Evolutionary conservation across 2,888 invertebrate species (phyloP).

Genomic region (Plagiodera versicolora): DNA sequence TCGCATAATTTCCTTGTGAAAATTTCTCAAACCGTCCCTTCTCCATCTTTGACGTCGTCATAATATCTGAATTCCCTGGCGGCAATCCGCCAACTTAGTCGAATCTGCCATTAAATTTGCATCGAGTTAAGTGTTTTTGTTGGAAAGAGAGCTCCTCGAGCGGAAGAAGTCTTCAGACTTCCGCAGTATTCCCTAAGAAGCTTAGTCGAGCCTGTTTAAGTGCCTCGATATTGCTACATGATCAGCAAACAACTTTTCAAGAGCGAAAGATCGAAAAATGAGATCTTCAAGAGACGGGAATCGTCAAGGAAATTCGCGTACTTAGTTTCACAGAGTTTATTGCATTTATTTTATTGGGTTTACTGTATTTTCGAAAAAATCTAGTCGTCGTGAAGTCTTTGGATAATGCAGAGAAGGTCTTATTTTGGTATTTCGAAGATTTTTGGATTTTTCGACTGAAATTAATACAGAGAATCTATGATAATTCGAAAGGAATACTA

Average conservation of each 20-base stretch:
- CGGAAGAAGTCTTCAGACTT: slow-evolving; percentile 38
- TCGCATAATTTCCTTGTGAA: too few species aligned
- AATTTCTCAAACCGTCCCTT: too few species aligned
- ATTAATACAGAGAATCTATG: too few species aligned
- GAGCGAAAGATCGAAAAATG: slow-evolving; percentile 18
- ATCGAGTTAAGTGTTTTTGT: slow-evolving; percentile 55
- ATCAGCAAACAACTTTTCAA: slow-evolving; percentile 50
- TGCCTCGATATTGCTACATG: slow-evolving; percentile 53
- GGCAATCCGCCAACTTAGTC: slow-evolving; percentile 44
- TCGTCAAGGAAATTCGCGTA: background rate
- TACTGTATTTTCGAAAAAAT: too few species aligned
- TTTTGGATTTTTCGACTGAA: too few species aligned
- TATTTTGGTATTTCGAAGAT: too few species aligned
- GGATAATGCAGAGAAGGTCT: too few species aligned
- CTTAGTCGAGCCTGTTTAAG: slow-evolving; percentile 52
- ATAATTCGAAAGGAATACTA: too few species aligned
- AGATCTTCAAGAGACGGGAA: background rate
- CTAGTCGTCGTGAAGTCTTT: too few species aligned
- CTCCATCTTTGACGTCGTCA: background rate
- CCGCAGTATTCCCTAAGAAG: slow-evolving; percentile 54
- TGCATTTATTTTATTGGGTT: too few species aligned
- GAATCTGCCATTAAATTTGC: slow-evolving; percentile 57
- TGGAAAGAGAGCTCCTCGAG: slow-evolving; percentile 46
- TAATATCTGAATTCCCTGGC: slow-evolving; percentile 37
- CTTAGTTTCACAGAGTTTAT: too few species aligned